Percentiles rank a stretch among this genome's conserved stretches.
Evolutionary conservation across 2,113 vertebrate genomes (phyloP).

Genomic region (Passerina amoena): DNA sequence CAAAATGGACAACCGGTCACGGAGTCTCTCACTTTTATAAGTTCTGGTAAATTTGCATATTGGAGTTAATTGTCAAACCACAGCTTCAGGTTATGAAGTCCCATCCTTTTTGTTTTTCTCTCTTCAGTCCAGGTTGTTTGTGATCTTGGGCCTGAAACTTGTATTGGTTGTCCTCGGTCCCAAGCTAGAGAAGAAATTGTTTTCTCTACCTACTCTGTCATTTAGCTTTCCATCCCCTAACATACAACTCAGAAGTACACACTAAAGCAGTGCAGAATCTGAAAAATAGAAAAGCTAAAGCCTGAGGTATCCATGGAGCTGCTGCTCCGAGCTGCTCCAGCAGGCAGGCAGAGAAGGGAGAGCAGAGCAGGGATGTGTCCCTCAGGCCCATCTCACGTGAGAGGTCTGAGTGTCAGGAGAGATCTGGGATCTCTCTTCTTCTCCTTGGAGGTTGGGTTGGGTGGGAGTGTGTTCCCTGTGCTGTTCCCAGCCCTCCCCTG

Average conservation of each 20-base stretch:
- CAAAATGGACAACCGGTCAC: fast-evolving
- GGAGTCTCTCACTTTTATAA: not conserved
- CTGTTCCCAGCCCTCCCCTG: not conserved
- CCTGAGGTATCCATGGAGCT: not conserved
- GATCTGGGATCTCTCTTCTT: not conserved
- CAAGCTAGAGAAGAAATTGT: not conserved
- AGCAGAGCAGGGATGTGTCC: not conserved
- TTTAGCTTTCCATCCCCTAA: not conserved
- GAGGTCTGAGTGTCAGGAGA: not conserved
- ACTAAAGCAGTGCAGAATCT: not conserved
- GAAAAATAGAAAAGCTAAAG: not conserved
- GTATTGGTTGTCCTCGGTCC: not conserved
- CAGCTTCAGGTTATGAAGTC: not conserved
- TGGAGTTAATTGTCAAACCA: not conserved
- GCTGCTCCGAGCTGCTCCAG: not conserved
- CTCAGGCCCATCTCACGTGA: not conserved
- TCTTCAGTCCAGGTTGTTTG: not conserved
- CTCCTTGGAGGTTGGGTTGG: not conserved
- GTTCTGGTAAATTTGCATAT: not conserved
- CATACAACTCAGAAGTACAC: not conserved
- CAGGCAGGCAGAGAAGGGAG: too few species aligned
- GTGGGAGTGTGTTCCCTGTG: fast-evolving
- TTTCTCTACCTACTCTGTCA: not conserved
- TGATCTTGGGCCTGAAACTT: not conserved
- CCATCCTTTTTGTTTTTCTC: not conserved